Evolutionary conservation across 2,888 invertebrate genomes (phyloP).

Genomic region (Tanypteryx hageni): DNA sequence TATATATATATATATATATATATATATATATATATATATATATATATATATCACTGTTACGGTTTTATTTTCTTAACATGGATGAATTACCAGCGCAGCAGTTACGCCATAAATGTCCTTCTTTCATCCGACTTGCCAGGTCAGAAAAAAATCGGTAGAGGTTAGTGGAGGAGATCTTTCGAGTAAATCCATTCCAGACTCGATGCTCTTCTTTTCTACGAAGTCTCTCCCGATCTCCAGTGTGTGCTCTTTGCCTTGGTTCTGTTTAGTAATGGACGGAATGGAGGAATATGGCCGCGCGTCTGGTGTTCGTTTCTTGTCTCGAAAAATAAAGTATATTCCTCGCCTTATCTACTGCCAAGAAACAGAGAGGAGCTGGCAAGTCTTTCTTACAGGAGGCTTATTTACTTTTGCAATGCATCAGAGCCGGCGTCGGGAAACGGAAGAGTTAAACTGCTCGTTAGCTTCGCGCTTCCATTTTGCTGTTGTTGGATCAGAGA

Average conservation of each 20-base stretch:
- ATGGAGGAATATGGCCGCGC: background rate
- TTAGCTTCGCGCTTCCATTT: background rate
- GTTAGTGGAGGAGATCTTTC: background rate
- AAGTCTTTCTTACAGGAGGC: background rate
- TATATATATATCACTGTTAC: too few relatives aligned
- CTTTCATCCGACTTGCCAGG: background rate
- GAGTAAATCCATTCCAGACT: constrained; percentile 1
- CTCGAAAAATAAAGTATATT: constrained; percentile 14
- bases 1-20: too few relatives aligned
- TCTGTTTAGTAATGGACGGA: background rate
- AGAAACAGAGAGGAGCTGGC: background rate
- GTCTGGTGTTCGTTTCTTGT: constrained; percentile 16
- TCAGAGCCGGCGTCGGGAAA: background rate
- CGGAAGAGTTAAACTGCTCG: background rate
- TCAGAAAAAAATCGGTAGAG: background rate
- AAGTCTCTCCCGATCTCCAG: background rate
- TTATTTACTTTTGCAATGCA: background rate
- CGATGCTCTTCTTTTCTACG: background rate
- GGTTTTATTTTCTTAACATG: too few relatives aligned
- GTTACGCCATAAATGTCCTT: background rate
- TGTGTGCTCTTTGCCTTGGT: background rate
- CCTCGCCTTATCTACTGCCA: background rate
- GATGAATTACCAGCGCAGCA: background rate
- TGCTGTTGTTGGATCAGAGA: background rate
- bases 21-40: too few relatives aligned